These are phyloP conservation scores for Phenganax marumi DNA, from an alignment of 92 coral and sea anemone species.

Conservation along the genomic window DNA sequence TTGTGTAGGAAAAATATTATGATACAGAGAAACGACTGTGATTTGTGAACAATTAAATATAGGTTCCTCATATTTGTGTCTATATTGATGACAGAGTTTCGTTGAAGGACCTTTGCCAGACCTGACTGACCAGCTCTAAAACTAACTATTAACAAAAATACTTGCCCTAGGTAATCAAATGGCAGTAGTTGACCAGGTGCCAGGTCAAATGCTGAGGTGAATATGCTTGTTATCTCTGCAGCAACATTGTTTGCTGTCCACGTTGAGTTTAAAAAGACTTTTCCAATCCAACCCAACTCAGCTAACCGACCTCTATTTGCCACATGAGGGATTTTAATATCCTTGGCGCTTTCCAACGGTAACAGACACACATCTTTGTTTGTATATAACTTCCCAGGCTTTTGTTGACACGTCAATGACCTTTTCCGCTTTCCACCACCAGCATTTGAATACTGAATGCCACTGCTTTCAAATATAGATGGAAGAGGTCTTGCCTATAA, in stretches of 20 bases:
- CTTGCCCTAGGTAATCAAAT: conserved; percentile 13
- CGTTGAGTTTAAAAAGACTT: not conserved
- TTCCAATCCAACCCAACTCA: conserved; percentile 5
- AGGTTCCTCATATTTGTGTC: no score
- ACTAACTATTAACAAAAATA: not conserved
- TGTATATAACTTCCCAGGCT: conserved; percentile 18
- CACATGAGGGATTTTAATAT: not conserved
- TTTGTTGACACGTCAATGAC: conserved; percentile 5
- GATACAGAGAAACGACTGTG: not conserved
- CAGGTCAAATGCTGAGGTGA: not conserved
- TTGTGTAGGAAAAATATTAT: no score
- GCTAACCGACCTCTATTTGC: not conserved
- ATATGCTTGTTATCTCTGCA: conserved; percentile 6
- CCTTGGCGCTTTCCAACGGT: not conserved
- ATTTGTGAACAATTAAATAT: no score
- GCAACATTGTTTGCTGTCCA: conserved; percentile 15
- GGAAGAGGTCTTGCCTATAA: conserved; percentile 13
- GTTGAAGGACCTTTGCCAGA: no score
- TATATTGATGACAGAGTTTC: no score
- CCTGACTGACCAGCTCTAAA: no score
- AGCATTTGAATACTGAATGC: conserved; percentile 3
- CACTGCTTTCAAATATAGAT: conserved; percentile 5
- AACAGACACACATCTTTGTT: conserved; percentile 13
- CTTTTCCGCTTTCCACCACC: conserved; percentile 6
- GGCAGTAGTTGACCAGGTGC: conserved; percentile 3